Evolutionary conservation across 2,797 vertebrate species (phyloP).

Genomic region (Galago senegalensis): DNA sequence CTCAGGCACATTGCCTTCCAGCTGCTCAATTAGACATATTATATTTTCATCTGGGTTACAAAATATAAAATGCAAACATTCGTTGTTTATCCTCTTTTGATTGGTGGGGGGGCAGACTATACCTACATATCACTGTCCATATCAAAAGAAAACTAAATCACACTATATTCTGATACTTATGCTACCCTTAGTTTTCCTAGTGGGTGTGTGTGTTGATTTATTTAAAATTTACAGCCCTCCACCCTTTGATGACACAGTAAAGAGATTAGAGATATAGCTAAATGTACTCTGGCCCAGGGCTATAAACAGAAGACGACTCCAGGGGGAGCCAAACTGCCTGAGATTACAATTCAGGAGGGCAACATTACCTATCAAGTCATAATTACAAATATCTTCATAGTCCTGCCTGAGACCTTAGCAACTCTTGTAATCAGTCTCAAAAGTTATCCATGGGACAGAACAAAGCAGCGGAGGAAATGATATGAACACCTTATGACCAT

Average conservation of each 20-base stretch:
- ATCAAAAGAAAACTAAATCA: slow-evolving; percentile 52
- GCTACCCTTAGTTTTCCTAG: background rate
- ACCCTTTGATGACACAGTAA: background rate
- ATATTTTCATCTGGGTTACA: slow-evolving; percentile 36
- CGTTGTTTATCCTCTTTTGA: background rate
- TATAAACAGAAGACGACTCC: slow-evolving; percentile 24
- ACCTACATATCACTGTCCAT: too few species aligned
- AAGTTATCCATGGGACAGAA: slow-evolving; percentile 19
- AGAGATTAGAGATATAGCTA: slow-evolving; percentile 9
- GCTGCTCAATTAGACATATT: background rate
- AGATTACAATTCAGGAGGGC: slow-evolving; percentile 55
- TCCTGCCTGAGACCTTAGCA: slow-evolving; percentile 39
- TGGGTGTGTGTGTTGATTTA: background rate
- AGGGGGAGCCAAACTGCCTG: background rate
- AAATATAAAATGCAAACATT: slow-evolving; percentile 18
- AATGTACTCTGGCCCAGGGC: background rate
- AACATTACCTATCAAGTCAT: slow-evolving; percentile 19
- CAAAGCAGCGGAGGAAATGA: slow-evolving; percentile 52
- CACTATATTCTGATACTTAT: background rate
- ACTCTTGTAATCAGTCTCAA: slow-evolving; percentile 47
- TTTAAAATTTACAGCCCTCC: background rate
- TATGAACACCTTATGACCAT: background rate
- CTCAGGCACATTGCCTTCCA: background rate
- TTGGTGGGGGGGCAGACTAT: background rate
- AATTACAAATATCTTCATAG: slow-evolving; percentile 67